Conservation (phyloP, 2,888 invertebrate species). For the Formica aserva region DNA sequence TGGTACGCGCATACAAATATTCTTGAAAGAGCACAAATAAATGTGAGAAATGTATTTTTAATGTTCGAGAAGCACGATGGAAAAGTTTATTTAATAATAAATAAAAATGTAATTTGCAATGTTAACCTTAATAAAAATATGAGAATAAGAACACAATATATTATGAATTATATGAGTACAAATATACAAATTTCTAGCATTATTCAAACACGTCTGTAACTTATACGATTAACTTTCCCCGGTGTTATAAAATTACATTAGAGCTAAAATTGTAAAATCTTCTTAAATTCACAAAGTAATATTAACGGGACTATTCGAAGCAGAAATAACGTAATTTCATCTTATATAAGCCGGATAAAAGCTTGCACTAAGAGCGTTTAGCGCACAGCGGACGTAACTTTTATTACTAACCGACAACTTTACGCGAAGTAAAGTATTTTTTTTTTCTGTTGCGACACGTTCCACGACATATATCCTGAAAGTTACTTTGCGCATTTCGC, state of each 20-base stretch:
- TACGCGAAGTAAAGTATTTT: conserved; percentile 31
- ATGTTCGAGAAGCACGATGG: background rate
- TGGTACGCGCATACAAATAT: background rate
- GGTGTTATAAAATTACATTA: conserved; percentile 56
- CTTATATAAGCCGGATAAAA: conserved; percentile 51
- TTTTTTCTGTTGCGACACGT: conserved; percentile 1
- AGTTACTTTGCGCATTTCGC: conserved; percentile 5
- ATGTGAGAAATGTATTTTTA: background rate
- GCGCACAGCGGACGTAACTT: conserved; percentile 43
- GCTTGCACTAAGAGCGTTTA: conserved; percentile 54
- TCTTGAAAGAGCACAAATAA: background rate
- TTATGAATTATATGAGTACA: background rate
- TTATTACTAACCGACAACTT: conserved; percentile 43
- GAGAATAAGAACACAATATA: background rate
- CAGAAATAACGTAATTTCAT: conserved; percentile 60
- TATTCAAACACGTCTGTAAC: conserved; percentile 35
- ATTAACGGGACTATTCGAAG: conserved; percentile 64
- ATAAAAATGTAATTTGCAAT: background rate
- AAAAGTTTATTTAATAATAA: background rate
- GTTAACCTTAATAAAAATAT: background rate
- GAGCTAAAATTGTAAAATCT: conserved; percentile 65
- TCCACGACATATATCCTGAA: background rate
- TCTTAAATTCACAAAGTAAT: conserved; percentile 68
- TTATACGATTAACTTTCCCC: conserved; percentile 30
- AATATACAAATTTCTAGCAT: conserved; percentile 26